Evolutionary conservation across 1,140 invertebrate genomes (phyloP), one percentile per base, ranked within the genome.

Genomic region (Calycopis cecrops): DNA sequence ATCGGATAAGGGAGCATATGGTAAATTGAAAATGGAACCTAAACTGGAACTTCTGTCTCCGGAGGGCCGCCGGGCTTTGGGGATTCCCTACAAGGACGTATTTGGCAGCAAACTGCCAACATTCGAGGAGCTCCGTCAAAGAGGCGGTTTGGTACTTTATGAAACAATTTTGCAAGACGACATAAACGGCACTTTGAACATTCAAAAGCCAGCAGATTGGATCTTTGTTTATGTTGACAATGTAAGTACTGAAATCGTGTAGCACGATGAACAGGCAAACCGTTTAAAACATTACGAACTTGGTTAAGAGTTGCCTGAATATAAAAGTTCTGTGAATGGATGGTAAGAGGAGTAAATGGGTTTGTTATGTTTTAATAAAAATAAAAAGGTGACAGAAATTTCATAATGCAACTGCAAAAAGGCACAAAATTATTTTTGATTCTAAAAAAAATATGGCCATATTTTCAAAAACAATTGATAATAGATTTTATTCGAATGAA

Each of bases 111-210:
- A 11, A 12, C 57, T 88, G 9, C 76, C 78, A 2, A 84, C 82
- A 1, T 87, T 89, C 65, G 88, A 89, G 62, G 50, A 64, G 12
- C 52, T 89, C 18, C 53, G 69, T 48, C 88, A 89, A 55, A 63
- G 78, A 52, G 90, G 91, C 49, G 94, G 94, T 10, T 90, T 95
- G 52, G 88, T 95, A 6, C 69, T 96, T 0, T 97, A 97, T 68
- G 91, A 93, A 69, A 92, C 92, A 0, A 69, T 62, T 0, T 66
- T 97, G 21, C 21, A 28, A 8, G 69, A 84, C 2, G 75, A 87
- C 7, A 89, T 92, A 69, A 89, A 91, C 11, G 78, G 89, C 1
- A 49, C 90, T 28, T 71, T 96, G 0, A 69, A 83, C 38, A 88
- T 94, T 11, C 66, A 68, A 1, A 88, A 90, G 17, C 82, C 94